Evolutionary conservation across 2,113 vertebrate genomes (phyloP).

Genomic region (Benitochromis conjunctus): DNA sequence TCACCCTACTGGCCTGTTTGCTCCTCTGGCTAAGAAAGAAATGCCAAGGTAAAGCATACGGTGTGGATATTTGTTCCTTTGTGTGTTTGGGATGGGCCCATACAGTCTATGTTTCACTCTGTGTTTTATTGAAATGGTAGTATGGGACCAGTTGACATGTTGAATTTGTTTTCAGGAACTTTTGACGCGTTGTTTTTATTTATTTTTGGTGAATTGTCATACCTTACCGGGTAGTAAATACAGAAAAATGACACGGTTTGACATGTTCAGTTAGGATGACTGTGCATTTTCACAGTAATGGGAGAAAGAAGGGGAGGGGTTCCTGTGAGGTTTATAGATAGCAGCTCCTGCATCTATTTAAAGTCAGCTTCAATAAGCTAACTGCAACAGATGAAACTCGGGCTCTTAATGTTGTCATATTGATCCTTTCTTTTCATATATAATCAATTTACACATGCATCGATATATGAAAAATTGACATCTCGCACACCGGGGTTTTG

Average conservation of each 20-base stretch:
- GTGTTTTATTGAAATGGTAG: background rate
- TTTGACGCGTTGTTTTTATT: background rate
- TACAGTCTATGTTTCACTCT: background rate
- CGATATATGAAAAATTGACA: background rate
- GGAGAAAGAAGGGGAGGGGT: background rate
- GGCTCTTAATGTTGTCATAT: background rate
- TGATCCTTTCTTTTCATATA: background rate
- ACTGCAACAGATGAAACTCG: background rate
- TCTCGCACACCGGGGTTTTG: background rate
- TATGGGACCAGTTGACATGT: background rate
- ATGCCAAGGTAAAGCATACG: background rate
- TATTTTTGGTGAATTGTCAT: background rate
- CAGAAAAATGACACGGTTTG: background rate
- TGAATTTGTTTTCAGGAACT: background rate
- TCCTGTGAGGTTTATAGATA: slow-evolving; percentile 31
- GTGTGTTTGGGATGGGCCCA: background rate
- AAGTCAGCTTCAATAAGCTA: background rate
- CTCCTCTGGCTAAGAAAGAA: slow-evolving; percentile 29
- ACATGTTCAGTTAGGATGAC: slow-evolving; percentile 28
- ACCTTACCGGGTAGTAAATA: background rate
- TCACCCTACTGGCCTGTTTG: slow-evolving; percentile 4
- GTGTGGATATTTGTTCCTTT: background rate
- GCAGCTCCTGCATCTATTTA: slow-evolving; percentile 32
- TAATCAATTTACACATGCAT: background rate
- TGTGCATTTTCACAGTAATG: slow-evolving; percentile 42